Percentiles rank a stretch among this genome's conserved stretches.
Conservation (phyloP, 2,113 vertebrate genomes). For the Thinocorus orbignyianus region DNA sequence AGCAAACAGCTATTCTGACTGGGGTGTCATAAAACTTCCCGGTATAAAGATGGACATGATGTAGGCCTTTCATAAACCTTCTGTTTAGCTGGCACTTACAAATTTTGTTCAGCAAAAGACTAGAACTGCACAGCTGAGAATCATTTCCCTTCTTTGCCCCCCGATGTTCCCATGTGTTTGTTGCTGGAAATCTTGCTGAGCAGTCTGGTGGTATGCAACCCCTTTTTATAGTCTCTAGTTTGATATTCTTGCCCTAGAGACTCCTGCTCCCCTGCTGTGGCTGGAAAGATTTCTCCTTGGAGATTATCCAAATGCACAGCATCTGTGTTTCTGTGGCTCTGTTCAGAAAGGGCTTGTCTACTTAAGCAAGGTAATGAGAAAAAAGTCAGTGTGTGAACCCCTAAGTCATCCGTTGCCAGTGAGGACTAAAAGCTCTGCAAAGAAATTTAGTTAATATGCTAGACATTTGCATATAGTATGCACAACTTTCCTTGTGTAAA, state of each 20-base stretch:
- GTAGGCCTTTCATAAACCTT: background rate
- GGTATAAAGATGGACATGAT: background rate
- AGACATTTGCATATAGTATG: background rate
- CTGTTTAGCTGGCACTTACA: background rate
- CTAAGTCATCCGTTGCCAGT: background rate
- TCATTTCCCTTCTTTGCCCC: background rate
- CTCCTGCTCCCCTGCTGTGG: background rate
- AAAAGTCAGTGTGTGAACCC: background rate
- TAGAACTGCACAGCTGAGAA: background rate
- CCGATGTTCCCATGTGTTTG: background rate
- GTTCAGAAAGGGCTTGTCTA: background rate
- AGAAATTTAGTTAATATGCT: background rate
- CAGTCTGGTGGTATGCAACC: background rate
- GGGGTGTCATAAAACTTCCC: background rate
- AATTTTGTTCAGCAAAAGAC: background rate
- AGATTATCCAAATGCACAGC: background rate
- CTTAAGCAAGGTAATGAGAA: background rate
- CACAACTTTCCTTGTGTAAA: background rate
- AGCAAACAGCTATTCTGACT: background rate
- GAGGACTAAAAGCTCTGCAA: background rate
- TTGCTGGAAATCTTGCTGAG: background rate
- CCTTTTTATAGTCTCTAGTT: background rate
- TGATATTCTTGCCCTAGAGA: background rate
- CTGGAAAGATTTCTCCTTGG: background rate
- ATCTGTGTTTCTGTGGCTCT: background rate